These are phyloP conservation scores for Drosophila athabasca DNA, from an alignment of 1,140 invertebrate species.

Conservation along the genomic window DNA sequence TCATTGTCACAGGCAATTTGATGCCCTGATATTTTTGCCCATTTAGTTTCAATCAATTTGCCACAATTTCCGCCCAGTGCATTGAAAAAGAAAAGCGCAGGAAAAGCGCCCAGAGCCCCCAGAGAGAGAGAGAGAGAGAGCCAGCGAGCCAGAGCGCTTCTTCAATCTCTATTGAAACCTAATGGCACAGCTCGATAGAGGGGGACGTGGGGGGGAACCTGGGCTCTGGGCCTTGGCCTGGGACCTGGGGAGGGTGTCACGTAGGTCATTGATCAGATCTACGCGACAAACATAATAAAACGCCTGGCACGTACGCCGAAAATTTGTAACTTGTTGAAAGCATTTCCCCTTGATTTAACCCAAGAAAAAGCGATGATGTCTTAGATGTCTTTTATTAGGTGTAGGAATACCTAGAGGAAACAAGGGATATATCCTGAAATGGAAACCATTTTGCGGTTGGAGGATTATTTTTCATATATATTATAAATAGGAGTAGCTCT, in stretches of 20 bases:
- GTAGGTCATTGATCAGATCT: slow-evolving; percentile 81
- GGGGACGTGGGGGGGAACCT: not conserved
- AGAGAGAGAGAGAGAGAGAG: not conserved
- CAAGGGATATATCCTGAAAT: not conserved
- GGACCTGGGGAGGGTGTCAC: slow-evolving; percentile 34
- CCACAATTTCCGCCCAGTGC: slow-evolving; percentile 68
- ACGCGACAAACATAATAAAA: slow-evolving; percentile 79
- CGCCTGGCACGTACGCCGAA: slow-evolving; percentile 60
- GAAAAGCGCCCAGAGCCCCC: slow-evolving; percentile 4
- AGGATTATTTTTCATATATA: no score
- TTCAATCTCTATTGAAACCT: slow-evolving; percentile 62
- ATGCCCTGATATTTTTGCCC: slow-evolving; percentile 72
- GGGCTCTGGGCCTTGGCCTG: no score
- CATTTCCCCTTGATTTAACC: slow-evolving; percentile 43
- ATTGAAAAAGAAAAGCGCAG: slow-evolving; percentile 41
- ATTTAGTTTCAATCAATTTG: slow-evolving; percentile 80
- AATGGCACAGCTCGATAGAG: slow-evolving; percentile 42
- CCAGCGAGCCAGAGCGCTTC: not conserved
- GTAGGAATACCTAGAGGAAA: not conserved
- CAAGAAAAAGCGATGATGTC: not conserved
- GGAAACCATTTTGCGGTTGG: no score
- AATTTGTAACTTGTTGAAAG: slow-evolving; percentile 78
- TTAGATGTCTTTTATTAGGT: not conserved
- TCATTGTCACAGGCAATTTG: slow-evolving; percentile 73
- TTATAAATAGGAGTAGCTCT: no score